Percentiles rank a stretch among this genome's conserved stretches.
Evolutionary conservation across 2,888 invertebrate species (phyloP).

Genomic region (Dione vanillae): DNA sequence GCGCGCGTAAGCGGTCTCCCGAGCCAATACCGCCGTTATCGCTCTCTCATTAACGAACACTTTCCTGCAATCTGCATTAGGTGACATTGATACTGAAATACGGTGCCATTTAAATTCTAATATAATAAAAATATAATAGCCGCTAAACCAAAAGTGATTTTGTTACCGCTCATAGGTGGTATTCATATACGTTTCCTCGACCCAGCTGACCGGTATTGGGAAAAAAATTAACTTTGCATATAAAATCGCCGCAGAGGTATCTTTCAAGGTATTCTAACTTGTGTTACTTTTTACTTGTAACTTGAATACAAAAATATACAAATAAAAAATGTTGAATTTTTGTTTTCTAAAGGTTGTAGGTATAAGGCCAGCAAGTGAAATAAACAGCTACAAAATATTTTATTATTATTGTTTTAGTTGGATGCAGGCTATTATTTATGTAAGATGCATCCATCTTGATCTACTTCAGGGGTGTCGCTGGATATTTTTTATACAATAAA

Average conservation of each 20-base stretch:
- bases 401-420: conserved; percentile 62
- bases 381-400: conserved; percentile 55
- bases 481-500: neutral
- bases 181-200: conserved; percentile 28
- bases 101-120: conserved; percentile 43
- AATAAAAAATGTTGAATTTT: too few relatives aligned
- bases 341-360: too few relatives aligned
- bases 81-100: conserved; percentile 42
- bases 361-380: neutral
- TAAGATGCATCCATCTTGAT: conserved; percentile 48
- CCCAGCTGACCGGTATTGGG: conserved; percentile 22
- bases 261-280: conserved; percentile 7
- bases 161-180: conserved; percentile 34
- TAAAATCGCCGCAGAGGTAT: too few relatives aligned
- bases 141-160: conserved; percentile 40
- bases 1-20: conserved; percentile 28
- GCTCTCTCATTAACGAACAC: neutral
- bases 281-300: conserved; percentile 24
- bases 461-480: conserved; percentile 37
- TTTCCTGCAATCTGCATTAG: conserved; percentile 5
- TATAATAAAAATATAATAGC: conserved; percentile 44
- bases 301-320: neutral
- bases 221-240: conserved; percentile 36
- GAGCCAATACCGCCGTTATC: conserved; percentile 27
- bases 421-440: conserved; percentile 51